Percentiles rank a stretch among this genome's conserved stretches.
Conservation (phyloP, 2,888 invertebrate genomes). For the Gisinianus flammeolus region DNA sequence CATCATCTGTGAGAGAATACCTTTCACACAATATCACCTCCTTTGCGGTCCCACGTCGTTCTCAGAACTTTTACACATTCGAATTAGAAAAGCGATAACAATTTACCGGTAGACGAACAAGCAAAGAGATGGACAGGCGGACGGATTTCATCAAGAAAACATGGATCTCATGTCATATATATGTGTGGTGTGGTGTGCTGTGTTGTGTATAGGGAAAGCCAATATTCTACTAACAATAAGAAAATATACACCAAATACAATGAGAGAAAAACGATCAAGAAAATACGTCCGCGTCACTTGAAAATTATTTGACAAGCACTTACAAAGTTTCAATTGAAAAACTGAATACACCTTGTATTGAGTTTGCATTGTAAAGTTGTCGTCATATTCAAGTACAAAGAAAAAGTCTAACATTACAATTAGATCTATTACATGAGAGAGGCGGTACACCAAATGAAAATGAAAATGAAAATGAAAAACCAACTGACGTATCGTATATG, state of each 20-base stretch:
- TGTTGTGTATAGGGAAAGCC: neutral
- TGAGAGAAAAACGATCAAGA: neutral
- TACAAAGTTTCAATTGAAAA: neutral
- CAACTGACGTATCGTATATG: neutral
- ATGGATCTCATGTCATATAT: constrained; percentile 4
- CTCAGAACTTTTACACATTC: neutral
- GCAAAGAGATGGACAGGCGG: neutral
- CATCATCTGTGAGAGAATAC: constrained; percentile 22
- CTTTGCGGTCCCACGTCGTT: constrained; percentile 30
- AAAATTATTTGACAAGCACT: constrained; percentile 19
- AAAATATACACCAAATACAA: neutral
- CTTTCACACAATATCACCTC: constrained; percentile 37
- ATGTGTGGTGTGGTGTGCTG: neutral
- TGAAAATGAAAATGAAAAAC: neutral
- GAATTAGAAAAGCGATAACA: constrained; percentile 16
- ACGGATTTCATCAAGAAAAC: neutral
- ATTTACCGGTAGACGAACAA: neutral
- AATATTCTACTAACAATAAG: neutral
- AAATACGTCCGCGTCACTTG: constrained; percentile 4
- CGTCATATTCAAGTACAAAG: constrained; percentile 8
- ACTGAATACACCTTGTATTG: neutral
- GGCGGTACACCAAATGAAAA: neutral
- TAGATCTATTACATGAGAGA: constrained; percentile 32
- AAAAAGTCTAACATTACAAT: constrained; percentile 10
- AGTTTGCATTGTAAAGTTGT: constrained; percentile 20